A percentile compares a stretch with the other conserved stretches of the same genome.
Evolutionary conservation across 2,888 invertebrate species (phyloP).

Genomic region (Hymenopus coronatus): DNA sequence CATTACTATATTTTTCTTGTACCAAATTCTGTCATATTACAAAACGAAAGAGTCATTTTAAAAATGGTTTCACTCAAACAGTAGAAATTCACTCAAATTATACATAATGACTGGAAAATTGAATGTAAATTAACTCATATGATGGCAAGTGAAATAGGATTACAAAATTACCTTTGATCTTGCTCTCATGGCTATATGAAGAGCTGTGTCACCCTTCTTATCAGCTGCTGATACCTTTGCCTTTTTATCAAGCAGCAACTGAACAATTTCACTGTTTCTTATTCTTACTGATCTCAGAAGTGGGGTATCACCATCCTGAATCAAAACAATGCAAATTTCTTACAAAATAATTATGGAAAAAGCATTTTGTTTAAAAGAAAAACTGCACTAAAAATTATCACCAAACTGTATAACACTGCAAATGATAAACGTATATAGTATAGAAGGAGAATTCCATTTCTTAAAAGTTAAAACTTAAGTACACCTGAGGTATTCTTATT

Average conservation of each 20-base stretch:
- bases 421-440: no score
- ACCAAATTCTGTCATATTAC: no score
- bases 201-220: conserved; percentile 88
- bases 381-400: background rate
- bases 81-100: no score
- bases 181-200: conserved; percentile 95
- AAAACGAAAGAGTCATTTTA: no score
- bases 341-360: background rate
- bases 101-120: background rate
- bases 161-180: conserved; percentile 65
- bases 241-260: conserved; percentile 84
- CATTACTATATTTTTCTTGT: no score
- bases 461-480: no score
- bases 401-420: background rate
- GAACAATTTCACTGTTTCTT: conserved; percentile 87
- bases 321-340: background rate
- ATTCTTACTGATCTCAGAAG: conserved; percentile 87
- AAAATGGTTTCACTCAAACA: no score
- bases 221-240: conserved; percentile 91
- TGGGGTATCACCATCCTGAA: conserved; percentile 88
- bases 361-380: background rate
- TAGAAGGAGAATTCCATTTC: no score
- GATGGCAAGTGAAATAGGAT: background rate
- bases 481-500: no score
- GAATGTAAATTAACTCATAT: background rate